phyloP scores from a whole-genome alignment of 2,113 vertebrate genomes.

The Ophiodon elongatus region DNA sequence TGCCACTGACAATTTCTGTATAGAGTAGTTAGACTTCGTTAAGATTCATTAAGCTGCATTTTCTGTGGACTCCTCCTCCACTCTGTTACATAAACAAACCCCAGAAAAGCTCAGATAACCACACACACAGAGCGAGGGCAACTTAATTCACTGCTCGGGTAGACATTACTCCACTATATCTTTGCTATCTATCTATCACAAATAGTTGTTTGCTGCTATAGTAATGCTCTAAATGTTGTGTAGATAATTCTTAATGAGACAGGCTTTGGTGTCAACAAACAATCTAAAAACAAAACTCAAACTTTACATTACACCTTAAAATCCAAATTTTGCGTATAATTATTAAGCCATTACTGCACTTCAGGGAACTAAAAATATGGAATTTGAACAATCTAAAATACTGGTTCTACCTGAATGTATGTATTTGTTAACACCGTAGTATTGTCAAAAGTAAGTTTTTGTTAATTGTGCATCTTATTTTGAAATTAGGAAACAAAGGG shows the following conservation, averaged over 20 bases:
- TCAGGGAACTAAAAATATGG: not conserved
- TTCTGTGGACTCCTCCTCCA: no score
- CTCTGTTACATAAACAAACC: not conserved
- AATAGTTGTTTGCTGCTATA: no score
- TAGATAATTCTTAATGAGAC: no score
- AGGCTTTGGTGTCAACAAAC: no score
- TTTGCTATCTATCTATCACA: no score
- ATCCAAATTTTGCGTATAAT: not conserved
- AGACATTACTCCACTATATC: no score
- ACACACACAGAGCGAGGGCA: not conserved
- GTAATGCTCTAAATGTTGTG: no score
- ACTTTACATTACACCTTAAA: not conserved
- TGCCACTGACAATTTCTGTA: no score
- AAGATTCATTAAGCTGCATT: no score
- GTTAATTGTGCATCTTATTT: not conserved
- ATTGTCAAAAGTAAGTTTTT: not conserved
- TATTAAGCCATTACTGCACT: not conserved
- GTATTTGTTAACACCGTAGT: not conserved
- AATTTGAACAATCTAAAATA: not conserved
- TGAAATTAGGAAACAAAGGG: not conserved
- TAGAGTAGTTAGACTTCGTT: no score
- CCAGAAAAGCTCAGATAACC: not conserved
- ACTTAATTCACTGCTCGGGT: no score
- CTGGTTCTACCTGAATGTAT: not conserved
- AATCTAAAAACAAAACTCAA: no score